Evolutionary conservation across 1,140 invertebrate genomes (phyloP).

Genomic region (Copidosoma floridanum): DNA sequence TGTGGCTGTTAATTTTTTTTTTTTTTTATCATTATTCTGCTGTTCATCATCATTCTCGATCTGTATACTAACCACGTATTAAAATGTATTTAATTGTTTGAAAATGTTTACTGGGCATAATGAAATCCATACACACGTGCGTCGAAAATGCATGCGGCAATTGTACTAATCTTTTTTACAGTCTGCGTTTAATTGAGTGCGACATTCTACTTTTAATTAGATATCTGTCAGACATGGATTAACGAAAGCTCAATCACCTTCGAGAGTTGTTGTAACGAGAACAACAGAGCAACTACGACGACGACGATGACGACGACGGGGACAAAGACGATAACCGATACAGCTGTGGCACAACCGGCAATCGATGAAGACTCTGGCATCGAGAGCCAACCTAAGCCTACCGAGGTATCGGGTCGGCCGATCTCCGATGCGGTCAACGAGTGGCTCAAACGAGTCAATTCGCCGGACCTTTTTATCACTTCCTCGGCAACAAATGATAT

Average conservation of each 20-base stretch:
- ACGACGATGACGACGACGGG: not conserved
- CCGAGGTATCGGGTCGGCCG: slow-evolving; percentile 19
- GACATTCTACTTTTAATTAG: slow-evolving; percentile 27
- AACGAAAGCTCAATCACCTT: slow-evolving; percentile 16
- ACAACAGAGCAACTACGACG: not conserved
- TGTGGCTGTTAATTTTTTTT: too few species aligned
- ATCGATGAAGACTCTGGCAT: slow-evolving; percentile 46
- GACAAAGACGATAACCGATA: not conserved
- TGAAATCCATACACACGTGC: too few species aligned
- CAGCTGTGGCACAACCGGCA: slow-evolving; percentile 5
- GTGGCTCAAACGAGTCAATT: slow-evolving; percentile 49
- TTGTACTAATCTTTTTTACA: slow-evolving; percentile 26
- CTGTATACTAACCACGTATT: too few species aligned
- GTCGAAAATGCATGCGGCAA: too few species aligned
- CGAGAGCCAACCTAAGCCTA: slow-evolving; percentile 38
- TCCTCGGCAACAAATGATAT: slow-evolving; percentile 33
- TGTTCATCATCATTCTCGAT: too few species aligned
- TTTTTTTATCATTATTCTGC: too few species aligned
- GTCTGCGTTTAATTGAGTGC: slow-evolving; percentile 23
- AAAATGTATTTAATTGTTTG: too few species aligned
- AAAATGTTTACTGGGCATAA: slow-evolving; percentile 7
- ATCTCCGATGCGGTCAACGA: slow-evolving; percentile 53
- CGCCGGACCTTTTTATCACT: slow-evolving; percentile 43
- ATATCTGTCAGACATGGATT: slow-evolving; percentile 24
- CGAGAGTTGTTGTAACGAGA: slow-evolving; percentile 25